Evolutionary conservation across 1,140 invertebrate species (phyloP).

Genomic region (Caerostris extrusa): DNA sequence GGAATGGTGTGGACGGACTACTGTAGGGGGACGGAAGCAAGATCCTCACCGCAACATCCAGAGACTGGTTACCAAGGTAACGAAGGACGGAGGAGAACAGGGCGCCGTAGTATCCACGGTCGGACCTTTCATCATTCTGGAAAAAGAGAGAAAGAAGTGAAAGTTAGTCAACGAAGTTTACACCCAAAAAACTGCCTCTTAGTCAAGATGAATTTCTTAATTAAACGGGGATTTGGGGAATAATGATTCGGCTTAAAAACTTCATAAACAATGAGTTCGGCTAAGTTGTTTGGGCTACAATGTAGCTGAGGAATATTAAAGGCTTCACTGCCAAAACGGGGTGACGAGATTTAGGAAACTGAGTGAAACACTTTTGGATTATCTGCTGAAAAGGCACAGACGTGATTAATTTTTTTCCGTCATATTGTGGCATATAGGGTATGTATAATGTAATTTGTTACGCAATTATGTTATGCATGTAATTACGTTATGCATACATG

Average conservation of each 20-base stretch:
- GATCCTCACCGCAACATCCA: slow-evolving; percentile 50
- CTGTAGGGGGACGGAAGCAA: slow-evolving; percentile 9
- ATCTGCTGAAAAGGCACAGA: neutral
- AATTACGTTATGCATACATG: too few relatives aligned
- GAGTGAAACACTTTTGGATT: neutral
- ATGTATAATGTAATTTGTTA: too few relatives aligned
- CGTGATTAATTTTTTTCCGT: neutral
- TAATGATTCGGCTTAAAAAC: slow-evolving; percentile 45
- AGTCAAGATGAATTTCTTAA: slow-evolving; percentile 55
- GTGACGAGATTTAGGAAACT: neutral
- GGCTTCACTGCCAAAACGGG: neutral
- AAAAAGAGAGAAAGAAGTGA: slow-evolving; percentile 45
- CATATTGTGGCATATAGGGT: too few relatives aligned
- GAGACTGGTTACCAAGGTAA: slow-evolving; percentile 54
- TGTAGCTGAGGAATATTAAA: neutral
- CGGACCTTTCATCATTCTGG: slow-evolving; percentile 57
- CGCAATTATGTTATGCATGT: too few relatives aligned
- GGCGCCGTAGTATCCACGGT: neutral
- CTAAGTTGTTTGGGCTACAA: neutral
- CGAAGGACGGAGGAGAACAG: slow-evolving; percentile 24
- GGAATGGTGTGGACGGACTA: slow-evolving; percentile 68
- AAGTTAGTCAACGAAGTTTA: slow-evolving; percentile 42
- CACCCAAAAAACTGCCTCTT: slow-evolving; percentile 8
- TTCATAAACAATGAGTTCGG: neutral
- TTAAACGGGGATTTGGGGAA: slow-evolving; percentile 60